phyloP scores from a whole-genome alignment of 2,797 vertebrate genomes.

The Strix occidentalis region DNA sequence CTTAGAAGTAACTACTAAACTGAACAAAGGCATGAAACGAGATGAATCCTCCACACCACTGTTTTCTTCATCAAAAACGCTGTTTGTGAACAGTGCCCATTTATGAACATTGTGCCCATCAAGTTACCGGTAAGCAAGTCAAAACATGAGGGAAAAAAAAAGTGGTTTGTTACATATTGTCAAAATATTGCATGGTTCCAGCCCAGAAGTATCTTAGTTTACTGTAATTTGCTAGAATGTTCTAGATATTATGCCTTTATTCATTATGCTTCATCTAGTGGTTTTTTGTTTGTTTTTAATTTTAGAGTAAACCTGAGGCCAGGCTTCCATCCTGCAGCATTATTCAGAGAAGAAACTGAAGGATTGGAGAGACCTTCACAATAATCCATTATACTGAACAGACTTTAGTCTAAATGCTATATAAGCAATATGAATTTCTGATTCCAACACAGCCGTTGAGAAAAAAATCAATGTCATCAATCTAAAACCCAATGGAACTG shows the following conservation, averaged over 20 bases:
- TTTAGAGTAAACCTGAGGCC: not conserved
- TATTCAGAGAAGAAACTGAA: not conserved
- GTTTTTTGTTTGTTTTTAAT: not conserved
- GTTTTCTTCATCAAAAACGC: not conserved
- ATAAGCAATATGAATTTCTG: not conserved
- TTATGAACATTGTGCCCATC: not conserved
- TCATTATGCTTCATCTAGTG: not conserved
- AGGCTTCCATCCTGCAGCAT: not conserved
- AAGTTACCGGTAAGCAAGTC: not conserved
- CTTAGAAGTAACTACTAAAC: not conserved
- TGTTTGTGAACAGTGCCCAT: not conserved
- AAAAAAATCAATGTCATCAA: not conserved
- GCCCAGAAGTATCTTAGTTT: not conserved
- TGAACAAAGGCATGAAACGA: not conserved
- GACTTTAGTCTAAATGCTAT: not conserved
- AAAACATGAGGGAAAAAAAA: not conserved
- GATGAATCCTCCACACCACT: not conserved
- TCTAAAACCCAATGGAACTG: not conserved
- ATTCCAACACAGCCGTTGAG: not conserved
- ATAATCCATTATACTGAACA: not conserved
- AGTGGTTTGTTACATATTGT: not conserved
- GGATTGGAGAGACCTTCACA: not conserved
- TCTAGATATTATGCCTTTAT: not conserved
- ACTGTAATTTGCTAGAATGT: not conserved
- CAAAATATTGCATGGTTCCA: not conserved